Base-by-base conservation (phyloP, 2,797 vertebrate genomes). In the Capromys pilorides region DNA sequence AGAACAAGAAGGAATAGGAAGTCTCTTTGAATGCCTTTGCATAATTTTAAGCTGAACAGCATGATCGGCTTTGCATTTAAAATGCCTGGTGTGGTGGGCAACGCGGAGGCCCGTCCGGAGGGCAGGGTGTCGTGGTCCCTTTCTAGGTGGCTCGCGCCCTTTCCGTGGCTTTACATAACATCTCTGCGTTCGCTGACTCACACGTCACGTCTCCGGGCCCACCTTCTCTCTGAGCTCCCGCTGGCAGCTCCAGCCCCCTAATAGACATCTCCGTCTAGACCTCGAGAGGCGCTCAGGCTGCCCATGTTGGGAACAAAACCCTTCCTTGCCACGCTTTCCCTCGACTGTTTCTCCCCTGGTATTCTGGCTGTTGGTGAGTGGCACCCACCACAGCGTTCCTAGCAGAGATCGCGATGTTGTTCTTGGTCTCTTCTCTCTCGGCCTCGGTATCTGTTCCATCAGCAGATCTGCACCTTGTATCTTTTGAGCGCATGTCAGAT, bases 151-250 rank as follows among this genome's bases (percentile, higher is more conserved):
- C 57, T 81, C 86, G 71, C 26, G 33, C 59, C 64, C 51, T 36
- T 59, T 22, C 75, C 14, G 11, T 31, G 78, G 81, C 73, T 97
- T 97, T 93, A 93, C 93, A 93, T 96, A 91, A 92, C 88, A 57
- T 51, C 62, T 66, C 41, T 69, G 24, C 54, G 71, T 84, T 54
- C 28, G 77, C 78, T 96, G 95, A 96, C 67, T 96, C 96, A 94
- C 4, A 3, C 19, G 33, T 62, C 93, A 61, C 67, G 28, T 91
- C 84, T 93, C 86, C 39, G 93, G 78, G 57, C 62, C 84, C 66
- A 14, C 5, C 84, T 79, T 94, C 69, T 86, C 81, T 86, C 51
- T 13, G 90, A 89, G 87, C 62, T 89, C 49, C 85, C 31, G 73
- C 21, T 54, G 87, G 77, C 95, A 84, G 28, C 41, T 19, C 41